These are phyloP conservation scores for Gastrophysa polygoni DNA, from an alignment of 2,888 invertebrate genomes.

Conservation along the genomic window DNA sequence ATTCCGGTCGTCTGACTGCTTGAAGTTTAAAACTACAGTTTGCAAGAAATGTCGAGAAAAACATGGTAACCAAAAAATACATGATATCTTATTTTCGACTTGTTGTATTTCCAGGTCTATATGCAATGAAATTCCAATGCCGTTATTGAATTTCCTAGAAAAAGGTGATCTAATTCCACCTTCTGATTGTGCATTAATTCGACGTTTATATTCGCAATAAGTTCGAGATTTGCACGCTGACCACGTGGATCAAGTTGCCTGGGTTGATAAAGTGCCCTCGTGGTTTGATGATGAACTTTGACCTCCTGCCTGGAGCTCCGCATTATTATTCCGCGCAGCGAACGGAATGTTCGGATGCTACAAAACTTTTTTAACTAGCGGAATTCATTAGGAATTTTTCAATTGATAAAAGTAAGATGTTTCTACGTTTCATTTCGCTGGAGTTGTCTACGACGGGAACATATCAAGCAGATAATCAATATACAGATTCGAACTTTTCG, in stretches of 20 bases:
- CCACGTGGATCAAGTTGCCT: conserved; percentile 41
- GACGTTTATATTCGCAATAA: conserved; percentile 21
- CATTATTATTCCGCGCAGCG: conserved; percentile 59
- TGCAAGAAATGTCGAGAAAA: no score
- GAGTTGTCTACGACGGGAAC: conserved; percentile 54
- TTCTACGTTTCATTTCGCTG: conserved; percentile 58
- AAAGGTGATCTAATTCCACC: neutral
- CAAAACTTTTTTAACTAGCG: conserved; percentile 60
- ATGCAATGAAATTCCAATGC: no score
- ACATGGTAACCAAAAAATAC: no score
- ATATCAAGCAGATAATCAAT: conserved; percentile 52
- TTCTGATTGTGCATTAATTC: neutral
- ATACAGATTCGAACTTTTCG: conserved; percentile 34
- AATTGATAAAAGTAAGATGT: conserved; percentile 58
- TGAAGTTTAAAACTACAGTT: no score
- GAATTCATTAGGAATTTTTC: conserved; percentile 60
- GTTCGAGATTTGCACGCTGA: conserved; percentile 39
- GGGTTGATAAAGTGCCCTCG: conserved; percentile 27
- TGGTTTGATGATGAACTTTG: conserved; percentile 48
- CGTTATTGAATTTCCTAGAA: no score
- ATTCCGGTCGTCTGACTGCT: no score
- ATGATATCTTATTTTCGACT: no score
- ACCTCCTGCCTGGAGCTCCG: conserved; percentile 50
- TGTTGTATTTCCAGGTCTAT: no score
- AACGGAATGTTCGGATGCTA: conserved; percentile 56